A percentile compares a stretch with the other conserved stretches of the same genome.
Evolutionary conservation across 2,888 invertebrate species (phyloP).

Genomic region (Neoitamus cyanurus): DNA sequence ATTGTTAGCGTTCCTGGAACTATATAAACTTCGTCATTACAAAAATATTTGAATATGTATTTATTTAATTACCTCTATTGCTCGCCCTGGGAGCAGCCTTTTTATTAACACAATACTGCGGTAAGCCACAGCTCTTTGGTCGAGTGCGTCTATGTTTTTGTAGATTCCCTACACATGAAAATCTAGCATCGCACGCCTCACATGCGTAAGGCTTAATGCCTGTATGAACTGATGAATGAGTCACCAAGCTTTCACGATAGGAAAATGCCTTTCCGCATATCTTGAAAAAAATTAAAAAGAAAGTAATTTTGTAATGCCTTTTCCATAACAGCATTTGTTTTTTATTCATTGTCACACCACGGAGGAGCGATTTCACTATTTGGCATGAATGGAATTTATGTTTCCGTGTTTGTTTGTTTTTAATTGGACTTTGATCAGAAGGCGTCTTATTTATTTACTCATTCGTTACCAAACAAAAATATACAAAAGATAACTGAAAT

Average conservation of each 20-base stretch:
- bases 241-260: slow-evolving; percentile 67
- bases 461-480: too few species aligned
- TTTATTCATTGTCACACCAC: too few species aligned
- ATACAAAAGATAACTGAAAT: too few species aligned
- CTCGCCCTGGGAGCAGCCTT: slow-evolving; percentile 51
- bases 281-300: slow-evolving; percentile 51
- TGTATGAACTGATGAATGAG: slow-evolving; percentile 67
- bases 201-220: slow-evolving; percentile 66
- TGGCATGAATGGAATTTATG: too few species aligned
- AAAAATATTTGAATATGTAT: not conserved
- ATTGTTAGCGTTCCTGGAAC: slow-evolving; percentile 36
- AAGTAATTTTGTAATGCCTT: too few species aligned
- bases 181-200: slow-evolving; percentile 66
- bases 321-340: too few species aligned
- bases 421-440: too few species aligned
- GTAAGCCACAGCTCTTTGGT: slow-evolving; percentile 65
- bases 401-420: too few species aligned
- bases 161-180: slow-evolving; percentile 68
- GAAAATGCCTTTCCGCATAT: slow-evolving; percentile 66
- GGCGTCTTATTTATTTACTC: too few species aligned
- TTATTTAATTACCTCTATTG: slow-evolving; percentile 33
- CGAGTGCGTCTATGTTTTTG: slow-evolving; percentile 67
- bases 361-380: too few species aligned
- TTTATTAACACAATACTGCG: slow-evolving; percentile 58
- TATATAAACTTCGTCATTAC: not conserved